phyloP scores from a whole-genome alignment of 2,888 invertebrate species.

The Tinea trinotella region DNA sequence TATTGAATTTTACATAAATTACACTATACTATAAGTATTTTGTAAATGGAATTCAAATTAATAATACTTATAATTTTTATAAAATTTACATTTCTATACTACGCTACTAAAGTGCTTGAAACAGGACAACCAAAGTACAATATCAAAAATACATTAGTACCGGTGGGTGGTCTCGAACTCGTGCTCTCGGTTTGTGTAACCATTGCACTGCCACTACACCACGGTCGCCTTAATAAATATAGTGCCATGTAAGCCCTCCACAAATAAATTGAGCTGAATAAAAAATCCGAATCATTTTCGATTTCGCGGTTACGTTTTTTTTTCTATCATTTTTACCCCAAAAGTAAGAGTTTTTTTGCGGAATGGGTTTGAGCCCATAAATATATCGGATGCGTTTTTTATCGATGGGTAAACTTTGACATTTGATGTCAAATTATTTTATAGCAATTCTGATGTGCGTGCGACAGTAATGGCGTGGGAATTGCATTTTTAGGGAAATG shows the following conservation, averaged over 20 bases:
- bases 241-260: conserved; percentile 1
- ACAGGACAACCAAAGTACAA: too few species aligned
- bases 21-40: too few species aligned
- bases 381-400: conserved; percentile 25
- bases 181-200: too few species aligned
- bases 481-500: conserved; percentile 40
- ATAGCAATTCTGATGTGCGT: conserved; percentile 40
- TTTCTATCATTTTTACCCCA: conserved; percentile 32
- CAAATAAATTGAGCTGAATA: not conserved
- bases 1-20: too few species aligned
- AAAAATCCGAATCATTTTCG: conserved; percentile 32
- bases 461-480: conserved; percentile 45
- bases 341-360: conserved; percentile 29
- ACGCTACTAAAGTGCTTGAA: too few species aligned
- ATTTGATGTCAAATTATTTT: conserved; percentile 66
- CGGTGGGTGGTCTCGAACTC: too few species aligned
- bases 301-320: conserved; percentile 49
- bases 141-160: too few species aligned
- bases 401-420: conserved; percentile 44
- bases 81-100: too few species aligned
- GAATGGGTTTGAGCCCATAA: conserved; percentile 41
- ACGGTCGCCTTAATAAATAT: too few species aligned
- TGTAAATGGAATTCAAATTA: too few species aligned
- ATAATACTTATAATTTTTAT: too few species aligned
- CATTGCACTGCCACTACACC: too few species aligned